Percentiles rank a stretch among this genome's conserved stretches.
phyloP scores from a whole-genome alignment of 2,113 vertebrate genomes.

The Raja brachyura region DNA sequence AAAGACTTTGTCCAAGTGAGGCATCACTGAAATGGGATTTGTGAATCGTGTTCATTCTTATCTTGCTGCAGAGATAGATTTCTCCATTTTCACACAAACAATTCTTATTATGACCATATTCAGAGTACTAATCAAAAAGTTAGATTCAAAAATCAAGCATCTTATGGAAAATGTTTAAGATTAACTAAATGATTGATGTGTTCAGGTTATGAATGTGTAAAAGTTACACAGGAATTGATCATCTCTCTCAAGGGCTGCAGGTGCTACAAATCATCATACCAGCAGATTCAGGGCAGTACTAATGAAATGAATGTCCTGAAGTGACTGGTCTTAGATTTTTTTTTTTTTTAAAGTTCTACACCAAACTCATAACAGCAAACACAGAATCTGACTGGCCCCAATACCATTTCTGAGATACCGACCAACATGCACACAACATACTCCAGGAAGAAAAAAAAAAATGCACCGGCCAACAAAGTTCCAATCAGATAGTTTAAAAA shows the following conservation, averaged over 20 bases:
- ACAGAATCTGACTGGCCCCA: not conserved
- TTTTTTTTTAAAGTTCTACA: not conserved
- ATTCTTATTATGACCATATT: not conserved
- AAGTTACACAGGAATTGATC: not conserved
- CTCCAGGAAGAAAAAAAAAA: not conserved
- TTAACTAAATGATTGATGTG: accelerated
- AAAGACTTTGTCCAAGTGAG: not conserved
- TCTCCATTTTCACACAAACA: not conserved
- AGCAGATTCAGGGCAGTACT: not conserved
- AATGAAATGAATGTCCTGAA: not conserved
- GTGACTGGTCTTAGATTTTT: not conserved
- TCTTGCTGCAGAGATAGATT: not conserved
- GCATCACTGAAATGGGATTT: not conserved
- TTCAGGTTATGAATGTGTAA: too few relatives aligned
- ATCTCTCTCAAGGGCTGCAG: not conserved
- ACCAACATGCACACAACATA: not conserved
- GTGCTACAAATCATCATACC: not conserved
- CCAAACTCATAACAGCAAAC: not conserved
- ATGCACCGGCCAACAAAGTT: not conserved
- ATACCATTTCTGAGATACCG: not conserved
- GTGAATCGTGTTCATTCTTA: not conserved
- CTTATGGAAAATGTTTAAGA: too few relatives aligned
- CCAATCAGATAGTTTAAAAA: too few relatives aligned
- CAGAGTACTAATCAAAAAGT: not conserved
- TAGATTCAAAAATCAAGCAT: not conserved